These are phyloP conservation scores for Ptychochromis oligacanthus DNA, from an alignment of 2,113 vertebrate genomes.

Conservation along the genomic window DNA sequence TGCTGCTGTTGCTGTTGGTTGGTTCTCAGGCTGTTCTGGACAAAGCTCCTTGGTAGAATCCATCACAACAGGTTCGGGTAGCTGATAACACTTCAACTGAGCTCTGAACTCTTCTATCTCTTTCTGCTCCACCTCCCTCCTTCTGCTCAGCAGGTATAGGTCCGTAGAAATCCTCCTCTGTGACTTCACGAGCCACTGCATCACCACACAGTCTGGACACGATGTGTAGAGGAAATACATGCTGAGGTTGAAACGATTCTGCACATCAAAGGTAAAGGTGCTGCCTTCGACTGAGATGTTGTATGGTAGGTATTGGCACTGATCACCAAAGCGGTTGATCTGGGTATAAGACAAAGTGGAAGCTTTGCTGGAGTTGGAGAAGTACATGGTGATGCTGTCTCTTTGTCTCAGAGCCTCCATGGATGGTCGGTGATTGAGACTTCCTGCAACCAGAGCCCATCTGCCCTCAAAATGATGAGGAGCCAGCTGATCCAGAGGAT, in stretches of 20 bases:
- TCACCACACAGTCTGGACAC: slow-evolving; percentile 62
- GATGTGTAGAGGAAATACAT: slow-evolving; percentile 28
- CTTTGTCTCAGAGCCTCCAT: slow-evolving; percentile 39
- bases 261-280: slow-evolving; percentile 42
- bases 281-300: slow-evolving; percentile 38
- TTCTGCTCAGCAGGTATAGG: slow-evolving; percentile 61
- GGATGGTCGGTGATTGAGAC: slow-evolving; percentile 29
- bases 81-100: slow-evolving; percentile 50
- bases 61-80: slow-evolving; percentile 47
- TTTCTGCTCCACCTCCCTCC: slow-evolving; percentile 35
- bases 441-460: slow-evolving; percentile 59
- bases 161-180: slow-evolving; percentile 24
- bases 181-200: slow-evolving; percentile 53
- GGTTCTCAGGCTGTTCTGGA: slow-evolving; percentile 24
- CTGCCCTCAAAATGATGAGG: slow-evolving; percentile 25
- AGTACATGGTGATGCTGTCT: slow-evolving; percentile 60
- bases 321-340: slow-evolving; percentile 56
- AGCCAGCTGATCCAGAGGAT: slow-evolving; percentile 6
- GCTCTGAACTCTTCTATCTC: slow-evolving; percentile 60
- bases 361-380: slow-evolving; percentile 37
- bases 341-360: slow-evolving; percentile 40
- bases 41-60: slow-evolving; percentile 50
- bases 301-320: slow-evolving; percentile 40
- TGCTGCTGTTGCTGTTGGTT: background rate
- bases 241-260: slow-evolving; percentile 35